Conservation (phyloP, 1,140 invertebrate genomes). For the Manduca sexta region DNA sequence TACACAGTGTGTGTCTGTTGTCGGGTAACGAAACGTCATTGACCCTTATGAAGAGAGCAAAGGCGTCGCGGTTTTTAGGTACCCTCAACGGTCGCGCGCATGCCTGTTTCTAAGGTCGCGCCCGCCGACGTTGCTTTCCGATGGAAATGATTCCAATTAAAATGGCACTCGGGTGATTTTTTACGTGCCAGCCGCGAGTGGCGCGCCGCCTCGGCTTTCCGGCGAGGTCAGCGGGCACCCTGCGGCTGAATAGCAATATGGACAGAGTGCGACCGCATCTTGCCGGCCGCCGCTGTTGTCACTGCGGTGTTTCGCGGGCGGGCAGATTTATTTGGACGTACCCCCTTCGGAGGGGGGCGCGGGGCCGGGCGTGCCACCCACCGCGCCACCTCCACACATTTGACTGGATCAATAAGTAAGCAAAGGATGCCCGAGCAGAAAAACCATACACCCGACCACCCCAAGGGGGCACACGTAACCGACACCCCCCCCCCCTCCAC, state of each 20-base stretch:
- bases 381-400: slow-evolving; percentile 72
- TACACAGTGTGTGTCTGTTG: slow-evolving; percentile 32
- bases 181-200: neutral
- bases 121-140: slow-evolving; percentile 35
- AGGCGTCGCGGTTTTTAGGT: slow-evolving; percentile 51
- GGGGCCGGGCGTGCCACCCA: slow-evolving; percentile 62
- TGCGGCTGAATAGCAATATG: slow-evolving; percentile 16
- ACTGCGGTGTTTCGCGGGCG: slow-evolving; percentile 70
- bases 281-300: slow-evolving; percentile 65
- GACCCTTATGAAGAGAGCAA: slow-evolving; percentile 51
- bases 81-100: slow-evolving; percentile 54
- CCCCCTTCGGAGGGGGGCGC: slow-evolving; percentile 46
- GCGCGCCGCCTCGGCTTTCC: neutral
- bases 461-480: slow-evolving; percentile 71
- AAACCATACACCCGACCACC: slow-evolving; percentile 73
- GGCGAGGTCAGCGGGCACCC: neutral
- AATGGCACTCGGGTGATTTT: slow-evolving; percentile 35
- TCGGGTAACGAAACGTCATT: slow-evolving; percentile 48
- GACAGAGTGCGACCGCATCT: slow-evolving; percentile 52
- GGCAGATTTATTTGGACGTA: slow-evolving; percentile 72
- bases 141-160: slow-evolving; percentile 63
- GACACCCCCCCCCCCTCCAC: slow-evolving; percentile 68
- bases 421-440: slow-evolving; percentile 75
- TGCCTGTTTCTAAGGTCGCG: slow-evolving; percentile 62
- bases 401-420: slow-evolving; percentile 75